Base-by-base conservation (phyloP, 2,797 vertebrate species). In the Parauchenoglanis punctatus region DNA sequence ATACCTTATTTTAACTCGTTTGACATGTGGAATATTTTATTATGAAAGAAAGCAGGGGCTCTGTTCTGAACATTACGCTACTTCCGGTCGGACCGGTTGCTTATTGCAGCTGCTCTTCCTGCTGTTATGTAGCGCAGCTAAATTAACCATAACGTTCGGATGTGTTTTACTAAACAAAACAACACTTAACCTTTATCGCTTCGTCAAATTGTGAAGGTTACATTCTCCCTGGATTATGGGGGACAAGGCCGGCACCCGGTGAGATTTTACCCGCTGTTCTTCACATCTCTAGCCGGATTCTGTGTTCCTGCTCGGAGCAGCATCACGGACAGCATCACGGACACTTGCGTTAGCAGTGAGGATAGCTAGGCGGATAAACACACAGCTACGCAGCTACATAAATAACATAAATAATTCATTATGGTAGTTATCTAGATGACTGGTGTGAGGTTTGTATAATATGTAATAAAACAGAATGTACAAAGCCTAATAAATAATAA, bases 201-300 rank as follows among this genome's bases (percentile, higher is more conserved):
- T 72, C 31, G 7, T n/a, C 7, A 8, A 7, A 85, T 88, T 86
- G 85, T 90, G 88, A 92, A 90, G 85, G 92, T 91, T 92, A 77
- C 80, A 81, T 84, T 78, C 93, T 93, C 93, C 93, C 93, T 93
- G 94, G 94, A 95, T 54, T 91, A 96, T 96, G 95, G 96, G 95
- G 93, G 96, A 96, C 94, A 96, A 96, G 93, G 95, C 94, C 91
- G 95, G 96, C 90, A 96, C 95, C 93, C 95, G 95, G 96, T 96
- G 94, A 91, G 87, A 81, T 8, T 87, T 85, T 59, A 28, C 46
- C 63, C 46, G 61, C 63, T 35, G 68, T 83, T 0, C 31, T 68
- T 13, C 6, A 46, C 3, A 46, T 17, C 35, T 63, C n/a, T 23
- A 23, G 10, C 81, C 3, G 81, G 44, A n/a, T 76, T 10, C 46